These are phyloP conservation scores for Heliconius himera DNA, from an alignment of 1,140 invertebrate species.

Conservation along the genomic window DNA sequence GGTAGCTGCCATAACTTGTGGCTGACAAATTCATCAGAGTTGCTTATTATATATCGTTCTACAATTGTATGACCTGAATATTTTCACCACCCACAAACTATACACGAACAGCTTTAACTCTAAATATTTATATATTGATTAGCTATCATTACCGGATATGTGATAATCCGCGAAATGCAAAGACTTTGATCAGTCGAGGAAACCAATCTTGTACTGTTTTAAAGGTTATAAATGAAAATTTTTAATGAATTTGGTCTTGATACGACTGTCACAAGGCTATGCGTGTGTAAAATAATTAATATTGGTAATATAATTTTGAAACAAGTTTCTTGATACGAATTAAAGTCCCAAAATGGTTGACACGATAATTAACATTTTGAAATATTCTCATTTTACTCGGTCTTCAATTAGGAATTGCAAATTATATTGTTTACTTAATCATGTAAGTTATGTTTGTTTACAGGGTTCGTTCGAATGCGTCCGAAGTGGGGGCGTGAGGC, in stretches of 20 bases:
- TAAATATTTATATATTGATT: constrained; percentile 11
- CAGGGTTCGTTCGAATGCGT: constrained; percentile 95
- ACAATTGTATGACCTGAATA: constrained; percentile 47
- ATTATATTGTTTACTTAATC: constrained; percentile 12
- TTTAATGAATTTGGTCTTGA: background rate
- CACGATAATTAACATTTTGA: background rate
- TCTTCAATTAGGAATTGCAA: background rate
- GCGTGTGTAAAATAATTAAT: constrained; percentile 4
- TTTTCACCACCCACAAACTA: constrained; percentile 40
- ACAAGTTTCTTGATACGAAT: constrained; percentile 34
- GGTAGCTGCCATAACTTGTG: constrained; percentile 56
- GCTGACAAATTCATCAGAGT: constrained; percentile 54
- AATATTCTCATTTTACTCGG: background rate
- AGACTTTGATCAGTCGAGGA: background rate
- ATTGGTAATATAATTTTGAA: constrained; percentile 25
- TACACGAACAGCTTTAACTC: background rate
- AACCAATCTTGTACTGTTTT: constrained; percentile 15
- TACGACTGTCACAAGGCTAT: constrained; percentile 28
- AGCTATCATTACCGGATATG: constrained; percentile 8
- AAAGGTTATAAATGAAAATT: constrained; percentile 1
- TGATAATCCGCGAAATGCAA: constrained; percentile 12
- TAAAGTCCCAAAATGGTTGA: background rate
- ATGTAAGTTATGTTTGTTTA: constrained; percentile 48
- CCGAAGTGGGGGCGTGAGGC: constrained; percentile 85
- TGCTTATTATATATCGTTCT: constrained; percentile 38